phyloP scores from a whole-genome alignment of 2,797 vertebrate genomes.

The Alauda arvensis region DNA sequence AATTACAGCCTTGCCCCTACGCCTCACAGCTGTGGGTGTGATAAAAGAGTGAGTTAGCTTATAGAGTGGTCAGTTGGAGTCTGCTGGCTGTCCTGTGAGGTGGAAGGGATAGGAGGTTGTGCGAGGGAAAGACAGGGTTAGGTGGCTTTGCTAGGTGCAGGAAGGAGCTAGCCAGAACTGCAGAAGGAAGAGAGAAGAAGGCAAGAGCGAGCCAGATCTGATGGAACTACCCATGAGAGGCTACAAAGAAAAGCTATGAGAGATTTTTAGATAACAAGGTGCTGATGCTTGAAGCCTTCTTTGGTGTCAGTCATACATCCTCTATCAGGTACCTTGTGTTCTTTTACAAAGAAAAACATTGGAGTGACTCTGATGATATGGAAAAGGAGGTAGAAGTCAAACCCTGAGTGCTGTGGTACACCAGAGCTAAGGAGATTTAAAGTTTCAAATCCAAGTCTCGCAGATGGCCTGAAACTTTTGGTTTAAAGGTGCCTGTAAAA shows the following conservation, averaged over 20 bases:
- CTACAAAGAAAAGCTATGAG: background rate
- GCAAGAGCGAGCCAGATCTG: background rate
- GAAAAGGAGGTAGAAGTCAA: background rate
- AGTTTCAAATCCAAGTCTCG: background rate
- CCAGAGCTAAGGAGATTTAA: background rate
- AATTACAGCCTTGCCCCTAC: background rate
- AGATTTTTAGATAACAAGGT: background rate
- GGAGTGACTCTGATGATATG: background rate
- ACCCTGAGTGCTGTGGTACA: fast-evolving
- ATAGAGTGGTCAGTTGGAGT: background rate
- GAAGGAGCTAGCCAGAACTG: background rate
- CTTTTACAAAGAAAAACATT: background rate
- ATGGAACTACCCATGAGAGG: background rate
- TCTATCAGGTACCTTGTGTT: background rate
- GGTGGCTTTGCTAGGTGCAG: background rate
- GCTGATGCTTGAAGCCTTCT: background rate
- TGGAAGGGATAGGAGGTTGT: no score
- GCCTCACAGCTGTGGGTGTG: background rate
- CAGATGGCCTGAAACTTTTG: background rate
- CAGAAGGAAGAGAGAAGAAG: background rate
- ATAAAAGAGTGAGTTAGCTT: background rate
- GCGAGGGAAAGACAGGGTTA: no score
- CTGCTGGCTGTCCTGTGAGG: background rate
- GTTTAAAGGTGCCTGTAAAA: background rate
- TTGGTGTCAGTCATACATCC: background rate